phyloP scores from a whole-genome alignment of 2,113 vertebrate genomes.

The Coracopsis vasa region DNA sequence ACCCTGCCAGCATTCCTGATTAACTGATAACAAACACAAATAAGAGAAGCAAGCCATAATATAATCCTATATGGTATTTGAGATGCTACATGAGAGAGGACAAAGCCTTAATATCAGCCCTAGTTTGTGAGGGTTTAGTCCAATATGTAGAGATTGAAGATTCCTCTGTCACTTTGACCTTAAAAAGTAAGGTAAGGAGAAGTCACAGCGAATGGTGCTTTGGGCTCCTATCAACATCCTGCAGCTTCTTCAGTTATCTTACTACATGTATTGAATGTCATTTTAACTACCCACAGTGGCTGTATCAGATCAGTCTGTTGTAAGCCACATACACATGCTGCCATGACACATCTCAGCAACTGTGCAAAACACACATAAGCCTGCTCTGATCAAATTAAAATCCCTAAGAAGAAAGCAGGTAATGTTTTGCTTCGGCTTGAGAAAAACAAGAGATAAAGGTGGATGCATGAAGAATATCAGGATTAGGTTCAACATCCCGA shows the following conservation, averaged over 20 bases:
- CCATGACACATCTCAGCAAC: not conserved
- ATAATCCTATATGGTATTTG: not conserved
- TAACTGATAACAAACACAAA: not conserved
- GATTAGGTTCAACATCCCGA: fast-evolving
- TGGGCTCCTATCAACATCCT: not conserved
- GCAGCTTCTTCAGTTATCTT: not conserved
- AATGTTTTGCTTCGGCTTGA: not conserved
- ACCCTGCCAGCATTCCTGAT: not conserved
- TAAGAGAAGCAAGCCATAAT: not conserved
- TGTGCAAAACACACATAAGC: not conserved
- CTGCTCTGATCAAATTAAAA: not conserved
- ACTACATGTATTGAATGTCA: not conserved
- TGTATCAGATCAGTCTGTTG: not conserved
- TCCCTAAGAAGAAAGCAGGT: not conserved
- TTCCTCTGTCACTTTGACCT: not conserved
- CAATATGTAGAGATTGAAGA: not conserved
- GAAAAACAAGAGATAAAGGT: constrained; percentile 58
- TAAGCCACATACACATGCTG: not conserved
- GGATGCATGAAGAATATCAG: not conserved
- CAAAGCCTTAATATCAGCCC: not conserved
- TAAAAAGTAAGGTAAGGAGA: not conserved
- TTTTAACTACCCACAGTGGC: not conserved
- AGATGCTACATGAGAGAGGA: not conserved
- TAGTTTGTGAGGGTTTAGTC: not conserved
- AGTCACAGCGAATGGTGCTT: not conserved